These are phyloP conservation scores for Planococcus citri DNA, from an alignment of 1,140 invertebrate genomes.

Conservation along the genomic window DNA sequence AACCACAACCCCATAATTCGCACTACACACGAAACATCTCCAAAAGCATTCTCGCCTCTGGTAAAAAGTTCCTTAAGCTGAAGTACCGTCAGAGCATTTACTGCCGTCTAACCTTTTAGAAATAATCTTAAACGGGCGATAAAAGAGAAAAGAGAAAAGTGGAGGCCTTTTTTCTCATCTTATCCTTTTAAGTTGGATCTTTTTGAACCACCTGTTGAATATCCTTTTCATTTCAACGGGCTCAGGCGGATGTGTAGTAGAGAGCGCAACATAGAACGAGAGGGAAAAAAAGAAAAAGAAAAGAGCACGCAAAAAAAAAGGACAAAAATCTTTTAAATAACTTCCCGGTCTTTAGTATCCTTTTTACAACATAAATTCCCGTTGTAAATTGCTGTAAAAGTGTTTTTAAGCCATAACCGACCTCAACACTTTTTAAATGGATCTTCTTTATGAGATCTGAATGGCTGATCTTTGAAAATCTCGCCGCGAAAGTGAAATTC, in stretches of 20 bases:
- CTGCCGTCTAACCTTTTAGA: constrained; percentile 16
- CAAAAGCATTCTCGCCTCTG: not conserved
- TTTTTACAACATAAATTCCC: constrained; percentile 16
- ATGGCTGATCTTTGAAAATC: no score
- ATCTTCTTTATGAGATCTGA: constrained; percentile 9
- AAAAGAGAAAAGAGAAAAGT: constrained; percentile 16
- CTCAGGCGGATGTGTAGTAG: constrained; percentile 9
- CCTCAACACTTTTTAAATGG: constrained; percentile 19
- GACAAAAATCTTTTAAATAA: constrained; percentile 20
- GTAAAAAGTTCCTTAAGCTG: not conserved
- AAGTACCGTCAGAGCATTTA: constrained; percentile 6
- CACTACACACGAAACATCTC: no score
- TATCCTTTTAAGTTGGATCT: constrained; percentile 14
- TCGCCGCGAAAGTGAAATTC: no score
- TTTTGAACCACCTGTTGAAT: constrained; percentile 12
- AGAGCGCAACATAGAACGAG: not conserved
- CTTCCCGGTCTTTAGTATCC: constrained; percentile 19
- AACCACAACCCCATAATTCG: no score
- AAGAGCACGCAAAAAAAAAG: not conserved
- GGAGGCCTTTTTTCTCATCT: constrained; percentile 6
- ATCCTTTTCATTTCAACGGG: constrained; percentile 16
- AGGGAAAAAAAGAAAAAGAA: not conserved
- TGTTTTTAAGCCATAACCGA: constrained; percentile 16
- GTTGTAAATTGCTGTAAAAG: constrained; percentile 15
- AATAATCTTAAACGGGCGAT: constrained; percentile 12